Percentiles rank a stretch among this genome's conserved stretches.
phyloP scores from a whole-genome alignment of 2,888 invertebrate genomes.

The Cerceris rybyensis region DNA sequence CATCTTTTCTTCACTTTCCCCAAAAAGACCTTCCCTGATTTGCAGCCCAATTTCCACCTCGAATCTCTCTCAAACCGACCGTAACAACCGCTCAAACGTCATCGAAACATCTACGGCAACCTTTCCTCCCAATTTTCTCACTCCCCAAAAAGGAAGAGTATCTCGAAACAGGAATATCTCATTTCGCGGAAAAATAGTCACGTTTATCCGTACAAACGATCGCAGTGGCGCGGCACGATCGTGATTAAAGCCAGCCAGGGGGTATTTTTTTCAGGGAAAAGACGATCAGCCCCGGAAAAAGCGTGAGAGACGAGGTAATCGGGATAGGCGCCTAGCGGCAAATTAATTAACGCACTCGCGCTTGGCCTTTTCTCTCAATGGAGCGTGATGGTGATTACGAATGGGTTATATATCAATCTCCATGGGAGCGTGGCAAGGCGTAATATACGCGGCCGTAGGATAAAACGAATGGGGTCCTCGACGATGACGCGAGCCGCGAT shows the following conservation, averaged over 20 bases:
- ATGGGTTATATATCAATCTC: slow-evolving; percentile 75
- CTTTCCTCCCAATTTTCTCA: background rate
- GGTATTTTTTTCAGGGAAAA: background rate
- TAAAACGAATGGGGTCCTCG: slow-evolving; percentile 76
- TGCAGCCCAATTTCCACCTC: too few species aligned
- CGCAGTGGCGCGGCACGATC: slow-evolving; percentile 6
- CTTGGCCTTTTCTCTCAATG: slow-evolving; percentile 59
- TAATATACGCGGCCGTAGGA: slow-evolving; percentile 71
- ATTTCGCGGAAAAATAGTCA: background rate
- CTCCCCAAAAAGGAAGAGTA: background rate
- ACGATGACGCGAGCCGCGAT: slow-evolving; percentile 71
- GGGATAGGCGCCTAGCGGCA: slow-evolving; percentile 30
- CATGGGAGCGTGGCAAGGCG: slow-evolving; percentile 62
- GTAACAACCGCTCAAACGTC: too few species aligned
- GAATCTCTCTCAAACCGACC: too few species aligned
- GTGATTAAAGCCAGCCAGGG: slow-evolving; percentile 15
- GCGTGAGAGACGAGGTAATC: slow-evolving; percentile 14
- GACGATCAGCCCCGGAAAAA: slow-evolving; percentile 13
- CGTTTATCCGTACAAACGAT: background rate
- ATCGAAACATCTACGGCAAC: too few species aligned
- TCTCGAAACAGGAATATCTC: background rate
- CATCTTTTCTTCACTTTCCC: too few species aligned
- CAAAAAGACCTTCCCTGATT: too few species aligned
- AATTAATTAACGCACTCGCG: slow-evolving; percentile 63
- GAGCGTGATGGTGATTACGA: slow-evolving; percentile 72